Percentiles rank a stretch among this genome's conserved stretches.
phyloP scores from a whole-genome alignment of 2,888 invertebrate species.

The Tipula confusa region DNA sequence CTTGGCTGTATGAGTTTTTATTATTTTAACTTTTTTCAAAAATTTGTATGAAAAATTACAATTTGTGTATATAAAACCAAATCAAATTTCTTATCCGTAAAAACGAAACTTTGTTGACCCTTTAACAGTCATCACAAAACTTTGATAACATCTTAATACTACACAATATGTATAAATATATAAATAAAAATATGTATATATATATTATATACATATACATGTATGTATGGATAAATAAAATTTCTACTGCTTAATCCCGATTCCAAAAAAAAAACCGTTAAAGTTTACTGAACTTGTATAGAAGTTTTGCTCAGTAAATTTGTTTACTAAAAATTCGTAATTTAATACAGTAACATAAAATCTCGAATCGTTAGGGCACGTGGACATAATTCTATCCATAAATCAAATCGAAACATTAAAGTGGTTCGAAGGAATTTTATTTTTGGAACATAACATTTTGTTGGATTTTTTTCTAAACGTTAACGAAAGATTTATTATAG shows the following conservation, averaged over 20 bases:
- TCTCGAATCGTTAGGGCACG: not conserved
- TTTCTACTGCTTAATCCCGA: too few relatives aligned
- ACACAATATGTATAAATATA: too few relatives aligned
- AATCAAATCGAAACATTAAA: not conserved
- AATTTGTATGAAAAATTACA: not conserved
- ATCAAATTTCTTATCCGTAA: constrained; percentile 3
- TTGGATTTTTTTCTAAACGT: not conserved
- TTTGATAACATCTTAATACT: not conserved
- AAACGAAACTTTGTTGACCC: constrained; percentile 16
- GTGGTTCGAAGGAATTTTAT: not conserved
- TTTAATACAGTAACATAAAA: too few relatives aligned
- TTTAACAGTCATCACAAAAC: not conserved
- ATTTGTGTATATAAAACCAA: not conserved
- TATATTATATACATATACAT: too few relatives aligned
- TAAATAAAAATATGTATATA: too few relatives aligned
- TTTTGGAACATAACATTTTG: not conserved
- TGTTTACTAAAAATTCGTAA: too few relatives aligned
- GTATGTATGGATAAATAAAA: too few relatives aligned
- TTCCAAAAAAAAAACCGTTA: too few relatives aligned
- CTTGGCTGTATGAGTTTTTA: not conserved
- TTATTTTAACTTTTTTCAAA: not conserved
- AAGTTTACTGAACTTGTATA: too few relatives aligned
- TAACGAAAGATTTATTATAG: not conserved
- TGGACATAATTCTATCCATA: not conserved
- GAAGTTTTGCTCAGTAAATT: too few relatives aligned